Evolutionary conservation across 2,113 vertebrate species (phyloP), one percentile per base, ranked within the genome.

Genomic region (Panurus biarmicus): DNA sequence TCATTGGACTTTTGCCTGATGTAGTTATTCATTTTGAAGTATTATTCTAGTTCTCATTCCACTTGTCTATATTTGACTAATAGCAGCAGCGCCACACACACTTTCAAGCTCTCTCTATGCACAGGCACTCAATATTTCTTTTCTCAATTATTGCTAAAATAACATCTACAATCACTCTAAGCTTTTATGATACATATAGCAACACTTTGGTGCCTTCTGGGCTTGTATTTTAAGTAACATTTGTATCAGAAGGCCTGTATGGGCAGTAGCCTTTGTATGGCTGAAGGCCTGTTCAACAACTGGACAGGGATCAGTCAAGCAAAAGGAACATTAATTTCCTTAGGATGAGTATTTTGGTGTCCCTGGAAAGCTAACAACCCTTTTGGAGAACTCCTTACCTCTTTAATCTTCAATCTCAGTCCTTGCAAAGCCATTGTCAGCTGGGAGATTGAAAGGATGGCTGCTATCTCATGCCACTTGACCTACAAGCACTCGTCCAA

Each of bases 1-100:
- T 95, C 76, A 83, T 92, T 94, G 90, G 89, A 91, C 78, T 95
- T 94, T 33, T 85, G 89, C 81, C 91, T 87, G 78, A 90, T 84
- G 75, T 45, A 94, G 85, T 95, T 95, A 96, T 71, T 97, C 57
- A 95, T 94, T 94, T 87, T 95, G 95, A 96, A 93, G 82, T 84
- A 96, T 95, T 96, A 96, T 83, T 95, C 94, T 47, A 76, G 36
- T 75, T 92, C 76, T 91, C 71, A 88, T 94, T 93, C 44, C 42
- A 83, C 58, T 94, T 85, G 89, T 95, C 87, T 95, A 31, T 95
- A 94, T 83, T 95, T 95, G 93, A 95, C 87, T 93, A 93, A 92
- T 83, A 77, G 71, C 66, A 94, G 72, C 71, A 67, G 56, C 4
- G 11, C 85, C 71, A 80, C 82, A 87, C 71, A 80, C 42, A 73